Conservation (phyloP, 2,797 vertebrate genomes). For the Acridotheres tristis region DNA sequence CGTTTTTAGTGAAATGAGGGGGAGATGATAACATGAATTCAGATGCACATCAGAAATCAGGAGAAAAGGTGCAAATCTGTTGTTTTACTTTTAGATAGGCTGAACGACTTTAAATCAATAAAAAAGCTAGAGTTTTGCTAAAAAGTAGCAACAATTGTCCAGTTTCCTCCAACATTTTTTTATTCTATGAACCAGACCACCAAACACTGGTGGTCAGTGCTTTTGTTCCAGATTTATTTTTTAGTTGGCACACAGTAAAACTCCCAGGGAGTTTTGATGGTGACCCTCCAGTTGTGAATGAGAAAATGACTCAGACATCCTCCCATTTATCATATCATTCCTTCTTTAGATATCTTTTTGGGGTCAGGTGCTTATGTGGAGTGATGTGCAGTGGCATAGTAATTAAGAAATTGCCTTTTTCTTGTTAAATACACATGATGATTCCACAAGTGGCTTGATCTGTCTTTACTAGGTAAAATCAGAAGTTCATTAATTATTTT, state of each 20-base stretch:
- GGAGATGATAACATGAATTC: neutral
- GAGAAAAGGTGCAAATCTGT: neutral
- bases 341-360: neutral
- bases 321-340: neutral
- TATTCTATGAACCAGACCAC: neutral
- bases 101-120: neutral
- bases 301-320: neutral
- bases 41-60: neutral
- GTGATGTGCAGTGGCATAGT: neutral
- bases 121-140: neutral
- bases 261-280: neutral
- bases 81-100: neutral
- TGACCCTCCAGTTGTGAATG: neutral
- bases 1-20: neutral
- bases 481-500: neutral
- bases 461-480: neutral
- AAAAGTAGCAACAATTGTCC: neutral
- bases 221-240: neutral
- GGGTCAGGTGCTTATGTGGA: rapidly evolving
- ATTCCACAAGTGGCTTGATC: neutral
- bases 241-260: neutral
- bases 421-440: neutral
- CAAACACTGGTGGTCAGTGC: neutral
- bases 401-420: neutral
- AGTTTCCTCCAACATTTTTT: neutral